Conservation (phyloP, 2,113 vertebrate species). For the Machaerirhynchus nigripectus region DNA sequence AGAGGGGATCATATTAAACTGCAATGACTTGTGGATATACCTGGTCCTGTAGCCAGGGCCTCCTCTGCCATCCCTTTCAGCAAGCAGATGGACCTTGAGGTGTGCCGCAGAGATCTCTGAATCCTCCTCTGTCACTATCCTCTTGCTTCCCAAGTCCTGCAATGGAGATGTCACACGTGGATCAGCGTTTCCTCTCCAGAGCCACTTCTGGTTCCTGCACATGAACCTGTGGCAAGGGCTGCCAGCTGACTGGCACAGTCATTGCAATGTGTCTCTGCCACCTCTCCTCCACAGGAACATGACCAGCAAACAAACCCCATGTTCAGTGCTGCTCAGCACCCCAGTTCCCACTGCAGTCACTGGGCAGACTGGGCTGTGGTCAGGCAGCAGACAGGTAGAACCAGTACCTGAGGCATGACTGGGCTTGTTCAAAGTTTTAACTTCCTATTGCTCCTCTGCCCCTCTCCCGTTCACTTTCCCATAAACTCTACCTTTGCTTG, state of each 20-base stretch:
- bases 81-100: neutral
- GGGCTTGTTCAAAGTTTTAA: conserved; percentile 45
- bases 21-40: neutral
- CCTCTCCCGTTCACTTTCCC: conserved; percentile 22
- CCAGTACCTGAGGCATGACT: conserved; percentile 15
- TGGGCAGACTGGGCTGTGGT: conserved; percentile 40
- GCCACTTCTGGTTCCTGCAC: neutral
- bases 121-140: neutral
- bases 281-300: neutral
- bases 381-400: conserved; percentile 38
- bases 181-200: neutral
- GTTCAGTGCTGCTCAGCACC: neutral
- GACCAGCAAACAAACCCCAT: neutral
- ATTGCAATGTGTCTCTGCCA: rapidly evolving
- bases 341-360: conserved; percentile 29
- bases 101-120: neutral
- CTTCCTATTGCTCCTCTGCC: conserved; percentile 44
- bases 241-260: neutral
- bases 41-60: neutral
- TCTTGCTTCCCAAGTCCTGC: neutral
- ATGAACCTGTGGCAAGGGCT: neutral
- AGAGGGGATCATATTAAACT: neutral
- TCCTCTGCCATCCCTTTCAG: neutral
- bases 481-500: conserved; percentile 57
- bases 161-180: rapidly evolving